These are phyloP conservation scores for Caretta caretta DNA, from an alignment of 2,113 vertebrate species.

Conservation along the genomic window DNA sequence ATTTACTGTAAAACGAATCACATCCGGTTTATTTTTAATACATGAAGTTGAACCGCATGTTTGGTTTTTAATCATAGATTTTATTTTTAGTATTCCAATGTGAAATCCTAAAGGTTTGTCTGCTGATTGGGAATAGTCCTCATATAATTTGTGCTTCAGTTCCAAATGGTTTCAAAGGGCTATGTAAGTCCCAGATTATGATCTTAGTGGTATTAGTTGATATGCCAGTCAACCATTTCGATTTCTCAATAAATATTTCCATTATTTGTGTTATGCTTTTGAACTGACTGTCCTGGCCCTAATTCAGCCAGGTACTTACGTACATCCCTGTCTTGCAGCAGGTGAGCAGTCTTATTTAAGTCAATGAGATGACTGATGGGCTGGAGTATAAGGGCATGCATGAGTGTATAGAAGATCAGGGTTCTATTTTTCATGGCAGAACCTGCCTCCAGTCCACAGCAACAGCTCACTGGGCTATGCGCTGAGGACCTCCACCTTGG, in stretches of 20 bases:
- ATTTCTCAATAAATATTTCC: not conserved
- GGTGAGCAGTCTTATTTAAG: not conserved
- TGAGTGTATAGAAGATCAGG: not conserved
- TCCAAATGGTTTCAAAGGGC: not conserved
- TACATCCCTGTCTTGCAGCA: not conserved
- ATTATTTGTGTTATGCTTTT: not conserved
- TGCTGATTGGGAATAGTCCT: not conserved
- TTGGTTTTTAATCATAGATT: not conserved
- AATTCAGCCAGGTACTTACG: not conserved
- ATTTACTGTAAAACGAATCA: not conserved
- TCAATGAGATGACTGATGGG: not conserved
- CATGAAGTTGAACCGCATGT: fast-evolving
- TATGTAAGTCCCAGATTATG: not conserved
- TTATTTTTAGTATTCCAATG: not conserved
- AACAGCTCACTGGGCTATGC: not conserved
- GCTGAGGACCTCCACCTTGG: not conserved
- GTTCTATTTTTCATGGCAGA: not conserved
- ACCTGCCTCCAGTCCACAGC: not conserved
- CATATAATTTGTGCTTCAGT: not conserved
- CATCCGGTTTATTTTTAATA: not conserved
- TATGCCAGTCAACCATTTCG: not conserved
- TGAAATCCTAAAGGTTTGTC: not conserved
- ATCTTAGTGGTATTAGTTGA: not conserved
- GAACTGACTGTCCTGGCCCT: not conserved
- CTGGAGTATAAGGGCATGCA: not conserved